A percentile compares a stretch with the other conserved stretches of the same genome.
Evolutionary conservation across 2,888 invertebrate species (phyloP).

Genomic region (Aleiodes testaceus): DNA sequence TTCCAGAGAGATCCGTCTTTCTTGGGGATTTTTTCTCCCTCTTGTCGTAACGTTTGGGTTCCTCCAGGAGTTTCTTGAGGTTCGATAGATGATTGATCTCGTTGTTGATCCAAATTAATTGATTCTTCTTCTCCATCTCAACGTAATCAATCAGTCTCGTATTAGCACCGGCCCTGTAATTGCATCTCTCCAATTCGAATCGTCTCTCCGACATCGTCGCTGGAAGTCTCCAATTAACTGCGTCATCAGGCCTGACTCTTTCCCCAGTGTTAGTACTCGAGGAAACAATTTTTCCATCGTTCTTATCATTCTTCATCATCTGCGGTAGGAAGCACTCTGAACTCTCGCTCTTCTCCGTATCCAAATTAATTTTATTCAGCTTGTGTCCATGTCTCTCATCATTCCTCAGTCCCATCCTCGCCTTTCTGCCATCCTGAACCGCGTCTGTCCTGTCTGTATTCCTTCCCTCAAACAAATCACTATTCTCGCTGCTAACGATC

Average conservation of each 20-base stretch:
- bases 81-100: conserved; percentile 76
- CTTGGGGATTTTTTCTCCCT: conserved; percentile 17
- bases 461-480: conserved; percentile 66
- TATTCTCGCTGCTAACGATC: conserved; percentile 56
- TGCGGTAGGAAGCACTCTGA: conserved; percentile 70
- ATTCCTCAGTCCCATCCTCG: conserved; percentile 66
- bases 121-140: conserved; percentile 75
- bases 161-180: conserved; percentile 62
- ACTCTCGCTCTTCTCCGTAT: conserved; percentile 66
- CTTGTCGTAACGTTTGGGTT: conserved; percentile 54
- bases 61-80: conserved; percentile 72
- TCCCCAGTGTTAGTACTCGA: conserved; percentile 4
- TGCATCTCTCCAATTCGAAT: conserved; percentile 67
- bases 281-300: background rate
- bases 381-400: conserved; percentile 55
- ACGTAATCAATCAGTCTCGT: conserved; percentile 70
- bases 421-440: conserved; percentile 68
- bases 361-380: conserved; percentile 52
- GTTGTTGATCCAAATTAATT: conserved; percentile 76
- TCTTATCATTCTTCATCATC: background rate
- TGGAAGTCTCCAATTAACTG: conserved; percentile 72
- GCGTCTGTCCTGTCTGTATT: conserved; percentile 65
- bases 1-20: conserved; percentile 2
- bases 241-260: conserved; percentile 22
- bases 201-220: conserved; percentile 74